Base-by-base conservation (phyloP, 2,113 vertebrate species). In the Tauraco erythrolophus region DNA sequence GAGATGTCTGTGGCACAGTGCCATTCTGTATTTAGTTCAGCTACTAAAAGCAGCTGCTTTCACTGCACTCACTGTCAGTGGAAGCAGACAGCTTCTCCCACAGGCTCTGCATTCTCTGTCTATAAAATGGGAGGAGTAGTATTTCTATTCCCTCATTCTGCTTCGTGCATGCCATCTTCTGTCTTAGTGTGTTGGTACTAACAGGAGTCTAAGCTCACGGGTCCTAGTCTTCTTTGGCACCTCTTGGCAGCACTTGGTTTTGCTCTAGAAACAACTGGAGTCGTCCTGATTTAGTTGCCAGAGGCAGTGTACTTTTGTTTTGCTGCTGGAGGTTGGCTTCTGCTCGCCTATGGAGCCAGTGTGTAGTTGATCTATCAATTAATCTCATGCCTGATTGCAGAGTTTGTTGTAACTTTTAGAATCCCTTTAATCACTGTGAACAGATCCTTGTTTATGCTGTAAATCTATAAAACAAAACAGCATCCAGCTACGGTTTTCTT, bases 11-110 rank as follows among this genome's bases (percentile, higher is more conserved):
- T 95, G 91, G 89, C 89, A 58, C 39, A 13, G 46, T 62, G 91
- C 76, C 51, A 54, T 43, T 61, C 92, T 74, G 46, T 80, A 70
- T 84, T 86, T 92, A 77, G 79, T 77, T 77, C 89, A 86, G 64
- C 84, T 84, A 23, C 83, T 46, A 62, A 81, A 78, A 84, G 66
- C 83, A 77, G 88, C 79, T 57, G 71, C 39, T 50, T 80, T 46
- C 25, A 16, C 80, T 69, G 50, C n/a, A 2, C 58, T 81, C 25
- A 9, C 27, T 25, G 30, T 1, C 2, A 69, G 75, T 41, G 88
- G 66, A 51, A 61, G 54, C 7, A 1, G 71, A 21, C 28, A 37
- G 53, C 54, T 83, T 86, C 57, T 64, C 65, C 83, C 45, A n/a
- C 14, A 72, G 74, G 46, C 33, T 84, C 30, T 3, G 3, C 8